Conservation (phyloP, 2,888 invertebrate species). For the Amphiduros pacificus region DNA sequence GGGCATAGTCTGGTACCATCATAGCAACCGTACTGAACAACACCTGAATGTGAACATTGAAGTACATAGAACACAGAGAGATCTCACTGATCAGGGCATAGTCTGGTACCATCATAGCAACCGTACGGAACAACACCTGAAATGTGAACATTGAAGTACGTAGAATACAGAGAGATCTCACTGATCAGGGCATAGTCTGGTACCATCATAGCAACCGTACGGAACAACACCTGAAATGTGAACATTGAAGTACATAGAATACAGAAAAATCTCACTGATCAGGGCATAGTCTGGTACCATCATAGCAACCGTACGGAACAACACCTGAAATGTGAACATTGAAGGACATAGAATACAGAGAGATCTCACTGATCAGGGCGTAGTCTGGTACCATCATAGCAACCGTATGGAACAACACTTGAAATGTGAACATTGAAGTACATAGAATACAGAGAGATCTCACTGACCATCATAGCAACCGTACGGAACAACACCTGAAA, state of each 20-base stretch:
- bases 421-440: conserved; percentile 59
- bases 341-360: conserved; percentile 60
- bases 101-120: conserved; percentile 61
- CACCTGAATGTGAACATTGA: conserved; percentile 44
- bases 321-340: conserved; percentile 48
- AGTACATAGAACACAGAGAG: conserved; percentile 60
- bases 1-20: conserved; percentile 60
- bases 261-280: conserved; percentile 59
- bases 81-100: conserved; percentile 59
- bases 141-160: conserved; percentile 61
- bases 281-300: conserved; percentile 60
- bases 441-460: conserved; percentile 59
- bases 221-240: conserved; percentile 56
- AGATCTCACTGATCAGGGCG: conserved; percentile 58
- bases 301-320: conserved; percentile 60
- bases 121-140: conserved; percentile 58
- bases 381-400: conserved; percentile 61
- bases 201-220: conserved; percentile 60
- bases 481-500: conserved; percentile 59
- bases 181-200: conserved; percentile 60
- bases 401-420: conserved; percentile 58
- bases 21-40: conserved; percentile 59
- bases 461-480: conserved; percentile 60
- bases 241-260: conserved; percentile 60
- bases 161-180: conserved; percentile 59